Percentiles rank a stretch among this genome's conserved stretches.
Evolutionary conservation across 2,888 invertebrate species (phyloP).

Genomic region (Andrena bucephala): DNA sequence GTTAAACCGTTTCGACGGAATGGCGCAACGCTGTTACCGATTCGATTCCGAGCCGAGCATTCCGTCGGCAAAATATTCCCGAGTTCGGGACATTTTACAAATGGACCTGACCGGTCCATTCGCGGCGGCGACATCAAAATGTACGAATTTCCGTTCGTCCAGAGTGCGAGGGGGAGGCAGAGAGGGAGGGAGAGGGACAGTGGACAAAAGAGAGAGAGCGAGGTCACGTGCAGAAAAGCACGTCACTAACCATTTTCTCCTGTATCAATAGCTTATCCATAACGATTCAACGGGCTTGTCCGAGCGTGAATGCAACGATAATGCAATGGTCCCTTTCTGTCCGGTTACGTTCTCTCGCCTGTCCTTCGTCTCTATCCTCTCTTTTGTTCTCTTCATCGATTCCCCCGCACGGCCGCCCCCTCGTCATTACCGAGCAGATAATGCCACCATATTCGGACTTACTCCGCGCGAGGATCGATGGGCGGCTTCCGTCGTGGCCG

Average conservation of each 20-base stretch:
- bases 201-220: not conserved
- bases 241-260: conserved; percentile 51
- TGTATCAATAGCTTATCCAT: conserved; percentile 78
- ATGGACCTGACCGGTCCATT: conserved; percentile 38
- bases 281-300: conserved; percentile 81
- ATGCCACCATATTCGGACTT: conserved; percentile 72
- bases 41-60: conserved; percentile 65
- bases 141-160: conserved; percentile 50
- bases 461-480: conserved; percentile 70
- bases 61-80: conserved; percentile 59
- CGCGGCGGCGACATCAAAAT: conserved; percentile 48
- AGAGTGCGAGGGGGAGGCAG: not conserved
- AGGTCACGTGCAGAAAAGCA: conserved; percentile 20
- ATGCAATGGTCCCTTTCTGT: conserved; percentile 76
- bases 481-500: conserved; percentile 54
- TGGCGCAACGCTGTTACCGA: conserved; percentile 58
- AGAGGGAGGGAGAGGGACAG: no score
- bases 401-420: conserved; percentile 78
- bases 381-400: conserved; percentile 78
- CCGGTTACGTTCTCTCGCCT: conserved; percentile 54
- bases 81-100: conserved; percentile 58
- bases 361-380: conserved; percentile 43
- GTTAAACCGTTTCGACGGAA: conserved; percentile 61
- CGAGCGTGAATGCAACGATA: conserved; percentile 84
- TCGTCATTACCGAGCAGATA: conserved; percentile 78